These are phyloP conservation scores for Tipula unca DNA, from an alignment of 2,888 invertebrate species.

Conservation along the genomic window DNA sequence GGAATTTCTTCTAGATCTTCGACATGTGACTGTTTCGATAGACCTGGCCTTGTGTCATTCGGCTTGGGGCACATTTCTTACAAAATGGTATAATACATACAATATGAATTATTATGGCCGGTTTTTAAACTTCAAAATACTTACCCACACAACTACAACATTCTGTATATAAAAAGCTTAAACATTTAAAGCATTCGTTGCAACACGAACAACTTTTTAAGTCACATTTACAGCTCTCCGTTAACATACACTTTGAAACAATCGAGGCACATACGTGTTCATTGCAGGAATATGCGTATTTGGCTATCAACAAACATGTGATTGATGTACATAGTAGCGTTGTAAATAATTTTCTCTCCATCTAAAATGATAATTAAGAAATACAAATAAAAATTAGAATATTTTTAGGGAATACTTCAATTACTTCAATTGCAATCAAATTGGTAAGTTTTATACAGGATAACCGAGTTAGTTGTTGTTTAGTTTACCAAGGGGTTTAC, in stretches of 20 bases:
- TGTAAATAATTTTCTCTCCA: conserved; percentile 8
- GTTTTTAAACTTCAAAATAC: conserved; percentile 34
- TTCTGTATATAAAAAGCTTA: conserved; percentile 81
- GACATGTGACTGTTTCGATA: conserved; percentile 74
- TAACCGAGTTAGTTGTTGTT: too few species aligned
- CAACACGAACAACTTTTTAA: conserved; percentile 89
- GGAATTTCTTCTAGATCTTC: conserved; percentile 78
- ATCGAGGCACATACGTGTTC: conserved; percentile 93
- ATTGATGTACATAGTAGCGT: neutral
- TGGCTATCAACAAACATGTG: neutral
- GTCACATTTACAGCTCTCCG: conserved; percentile 94
- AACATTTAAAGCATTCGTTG: conserved; percentile 84
- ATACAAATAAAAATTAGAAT: neutral
- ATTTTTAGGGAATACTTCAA: too few species aligned
- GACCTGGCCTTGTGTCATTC: conserved; percentile 62
- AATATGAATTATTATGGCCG: neutral
- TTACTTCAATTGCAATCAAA: too few species aligned
- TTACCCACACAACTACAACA: conserved; percentile 97
- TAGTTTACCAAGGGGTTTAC: too few species aligned
- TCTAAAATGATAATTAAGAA: neutral
- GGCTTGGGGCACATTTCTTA: conserved; percentile 85
- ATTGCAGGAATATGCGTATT: conserved; percentile 53
- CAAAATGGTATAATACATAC: conserved; percentile 26
- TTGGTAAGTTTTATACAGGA: too few species aligned
- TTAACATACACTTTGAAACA: conserved; percentile 93